A percentile compares a stretch with the other conserved stretches of the same genome.
Evolutionary conservation across 2,113 vertebrate genomes (phyloP).

Genomic region (Potamarius usumacintae): DNA sequence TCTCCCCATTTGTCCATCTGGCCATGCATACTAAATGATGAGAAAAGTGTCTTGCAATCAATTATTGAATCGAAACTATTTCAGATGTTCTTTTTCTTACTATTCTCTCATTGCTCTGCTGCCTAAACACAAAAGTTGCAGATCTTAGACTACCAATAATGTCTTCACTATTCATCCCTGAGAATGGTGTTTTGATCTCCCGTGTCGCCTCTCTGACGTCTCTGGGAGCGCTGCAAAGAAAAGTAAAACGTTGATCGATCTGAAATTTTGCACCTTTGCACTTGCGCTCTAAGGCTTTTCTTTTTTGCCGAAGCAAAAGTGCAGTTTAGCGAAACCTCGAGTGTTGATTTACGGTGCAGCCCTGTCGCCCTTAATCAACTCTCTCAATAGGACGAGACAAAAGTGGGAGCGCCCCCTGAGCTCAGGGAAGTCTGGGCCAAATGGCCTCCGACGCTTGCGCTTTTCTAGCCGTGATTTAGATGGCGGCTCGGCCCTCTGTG

Average conservation of each 20-base stretch:
- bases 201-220: constrained; percentile 40
- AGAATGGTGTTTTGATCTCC: constrained; percentile 32
- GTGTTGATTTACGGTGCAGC: constrained; percentile 86
- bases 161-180: constrained; percentile 22
- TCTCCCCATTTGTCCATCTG: constrained; percentile 16
- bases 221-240: constrained; percentile 64
- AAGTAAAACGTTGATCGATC: constrained; percentile 66
- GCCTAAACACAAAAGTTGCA: constrained; percentile 25
- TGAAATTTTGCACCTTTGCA: constrained; percentile 71
- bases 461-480: constrained; percentile 95
- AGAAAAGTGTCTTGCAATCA: constrained; percentile 11
- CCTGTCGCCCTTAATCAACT: constrained; percentile 92
- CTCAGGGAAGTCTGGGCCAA: constrained; percentile 87
- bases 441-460: constrained; percentile 86
- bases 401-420: constrained; percentile 82
- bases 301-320: constrained; percentile 69
- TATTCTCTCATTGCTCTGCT: constrained; percentile 25
- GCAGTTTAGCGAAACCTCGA: constrained; percentile 81
- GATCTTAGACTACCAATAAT: constrained; percentile 24
- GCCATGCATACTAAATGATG: constrained; percentile 27
- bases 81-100: constrained; percentile 27
- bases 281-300: constrained; percentile 66
- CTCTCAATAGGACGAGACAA: constrained; percentile 89
- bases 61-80: constrained; percentile 20
- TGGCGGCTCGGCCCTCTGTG: constrained; percentile 83